Evolutionary conservation across 2,797 vertebrate genomes (phyloP).

Genomic region (Avahi laniger): DNA sequence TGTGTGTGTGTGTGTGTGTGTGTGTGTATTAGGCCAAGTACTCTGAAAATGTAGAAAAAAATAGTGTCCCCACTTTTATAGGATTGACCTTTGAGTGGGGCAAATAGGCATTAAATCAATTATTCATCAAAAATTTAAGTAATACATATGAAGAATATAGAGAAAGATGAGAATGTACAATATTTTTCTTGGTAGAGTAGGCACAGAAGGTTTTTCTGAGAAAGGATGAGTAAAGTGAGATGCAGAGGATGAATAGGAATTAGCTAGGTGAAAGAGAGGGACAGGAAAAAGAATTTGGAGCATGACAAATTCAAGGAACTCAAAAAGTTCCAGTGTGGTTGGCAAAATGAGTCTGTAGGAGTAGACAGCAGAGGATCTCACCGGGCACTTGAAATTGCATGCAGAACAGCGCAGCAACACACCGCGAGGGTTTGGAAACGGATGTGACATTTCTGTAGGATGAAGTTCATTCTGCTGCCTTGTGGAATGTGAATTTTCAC

Average conservation of each 20-base stretch:
- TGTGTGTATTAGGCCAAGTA: background rate
- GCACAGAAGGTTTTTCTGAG: background rate
- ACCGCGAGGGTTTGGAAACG: background rate
- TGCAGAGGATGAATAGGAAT: background rate
- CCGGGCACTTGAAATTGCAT: background rate
- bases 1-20: too few species aligned
- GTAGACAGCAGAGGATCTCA: background rate
- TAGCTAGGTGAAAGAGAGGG: background rate
- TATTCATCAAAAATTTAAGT: background rate
- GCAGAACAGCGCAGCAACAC: background rate
- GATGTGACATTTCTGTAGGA: background rate
- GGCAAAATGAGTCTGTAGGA: background rate
- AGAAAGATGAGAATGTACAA: background rate
- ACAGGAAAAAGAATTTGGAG: background rate
- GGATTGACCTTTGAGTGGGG: background rate
- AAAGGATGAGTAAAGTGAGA: background rate
- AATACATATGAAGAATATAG: background rate
- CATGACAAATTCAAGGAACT: background rate
- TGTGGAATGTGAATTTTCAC: background rate
- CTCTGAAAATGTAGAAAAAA: background rate
- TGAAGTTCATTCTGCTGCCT: background rate
- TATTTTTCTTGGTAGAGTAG: background rate
- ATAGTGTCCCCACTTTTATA: background rate
- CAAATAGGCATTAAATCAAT: background rate
- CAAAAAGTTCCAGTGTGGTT: background rate